phyloP scores from a whole-genome alignment of 2,113 vertebrate genomes.

The Plecotus auritus region DNA sequence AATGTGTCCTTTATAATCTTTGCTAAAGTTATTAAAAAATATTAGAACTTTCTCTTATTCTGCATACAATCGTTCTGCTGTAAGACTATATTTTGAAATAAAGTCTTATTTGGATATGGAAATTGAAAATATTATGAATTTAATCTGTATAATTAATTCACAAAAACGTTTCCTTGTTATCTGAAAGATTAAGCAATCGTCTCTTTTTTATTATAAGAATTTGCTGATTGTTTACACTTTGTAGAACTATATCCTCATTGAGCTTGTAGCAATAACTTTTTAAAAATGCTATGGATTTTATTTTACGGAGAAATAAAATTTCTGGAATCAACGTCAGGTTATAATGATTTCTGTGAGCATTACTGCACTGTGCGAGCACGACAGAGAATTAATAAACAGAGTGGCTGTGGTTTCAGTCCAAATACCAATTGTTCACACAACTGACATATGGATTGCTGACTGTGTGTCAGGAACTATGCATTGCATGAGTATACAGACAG shows the following conservation, averaged over 20 bases:
- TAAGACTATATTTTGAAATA: background rate
- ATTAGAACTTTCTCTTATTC: background rate
- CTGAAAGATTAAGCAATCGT: background rate
- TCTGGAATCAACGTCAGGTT: background rate
- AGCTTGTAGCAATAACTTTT: background rate
- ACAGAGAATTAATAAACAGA: background rate
- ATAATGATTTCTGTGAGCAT: background rate
- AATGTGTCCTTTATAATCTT: background rate
- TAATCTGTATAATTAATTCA: background rate
- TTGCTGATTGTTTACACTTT: background rate
- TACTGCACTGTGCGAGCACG: background rate
- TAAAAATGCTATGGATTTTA: background rate
- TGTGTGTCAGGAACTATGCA: background rate
- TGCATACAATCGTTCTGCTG: background rate
- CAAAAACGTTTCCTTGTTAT: background rate
- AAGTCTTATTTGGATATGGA: background rate
- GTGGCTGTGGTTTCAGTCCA: background rate
- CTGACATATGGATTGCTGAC: background rate
- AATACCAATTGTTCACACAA: background rate
- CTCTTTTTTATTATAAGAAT: background rate
- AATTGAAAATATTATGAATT: background rate
- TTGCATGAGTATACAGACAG: background rate
- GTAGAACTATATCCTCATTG: background rate
- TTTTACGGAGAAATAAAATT: background rate
- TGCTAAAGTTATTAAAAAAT: background rate